Percentiles rank a stretch among this genome's conserved stretches.
These are phyloP conservation scores for Chaenogobius annularis DNA, from an alignment of 2,113 vertebrate genomes.

Conservation along the genomic window DNA sequence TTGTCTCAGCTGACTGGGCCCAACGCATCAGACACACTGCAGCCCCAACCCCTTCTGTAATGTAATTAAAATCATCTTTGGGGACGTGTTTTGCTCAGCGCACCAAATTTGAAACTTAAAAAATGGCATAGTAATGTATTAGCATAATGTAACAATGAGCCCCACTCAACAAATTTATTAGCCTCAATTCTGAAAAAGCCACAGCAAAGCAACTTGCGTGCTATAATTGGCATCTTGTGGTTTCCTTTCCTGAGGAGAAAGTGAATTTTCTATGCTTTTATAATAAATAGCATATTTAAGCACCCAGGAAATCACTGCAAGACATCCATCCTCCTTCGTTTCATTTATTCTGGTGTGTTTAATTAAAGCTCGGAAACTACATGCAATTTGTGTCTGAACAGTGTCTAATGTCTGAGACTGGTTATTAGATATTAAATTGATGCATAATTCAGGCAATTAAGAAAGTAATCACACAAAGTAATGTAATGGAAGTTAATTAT, in stretches of 20 bases:
- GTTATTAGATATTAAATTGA: slow-evolving; percentile 99
- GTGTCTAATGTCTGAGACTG: slow-evolving; percentile 99
- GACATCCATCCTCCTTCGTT: slow-evolving; percentile 96
- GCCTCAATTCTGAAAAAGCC: slow-evolving; percentile 76
- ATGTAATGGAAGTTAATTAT: slow-evolving; percentile 99
- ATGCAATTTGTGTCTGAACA: slow-evolving; percentile 99
- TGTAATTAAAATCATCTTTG: slow-evolving; percentile 75
- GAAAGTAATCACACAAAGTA: slow-evolving; percentile 99
- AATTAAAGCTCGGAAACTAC: slow-evolving; percentile 98
- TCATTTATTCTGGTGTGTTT: slow-evolving; percentile 99
- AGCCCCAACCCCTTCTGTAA: slow-evolving; percentile 55
- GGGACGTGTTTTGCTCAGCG: slow-evolving; percentile 72
- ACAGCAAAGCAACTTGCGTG: slow-evolving; percentile 76
- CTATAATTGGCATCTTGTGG: slow-evolving; percentile 85
- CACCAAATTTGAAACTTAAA: slow-evolving; percentile 75
- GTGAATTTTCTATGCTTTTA: slow-evolving; percentile 93
- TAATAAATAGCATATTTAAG: slow-evolving; percentile 99
- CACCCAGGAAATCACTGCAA: slow-evolving; percentile 98
- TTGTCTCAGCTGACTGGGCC: slow-evolving; percentile 43
- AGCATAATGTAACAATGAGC: slow-evolving; percentile 82
- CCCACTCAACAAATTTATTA: slow-evolving; percentile 80
- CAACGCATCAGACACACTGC: slow-evolving; percentile 57
- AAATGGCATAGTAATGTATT: slow-evolving; percentile 77
- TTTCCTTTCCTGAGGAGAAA: slow-evolving; percentile 94
- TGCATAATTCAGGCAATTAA: slow-evolving; percentile 99